These are phyloP conservation scores for Geotrypetes seraphini DNA, from an alignment of 2,797 vertebrate species.

Conservation along the genomic window DNA sequence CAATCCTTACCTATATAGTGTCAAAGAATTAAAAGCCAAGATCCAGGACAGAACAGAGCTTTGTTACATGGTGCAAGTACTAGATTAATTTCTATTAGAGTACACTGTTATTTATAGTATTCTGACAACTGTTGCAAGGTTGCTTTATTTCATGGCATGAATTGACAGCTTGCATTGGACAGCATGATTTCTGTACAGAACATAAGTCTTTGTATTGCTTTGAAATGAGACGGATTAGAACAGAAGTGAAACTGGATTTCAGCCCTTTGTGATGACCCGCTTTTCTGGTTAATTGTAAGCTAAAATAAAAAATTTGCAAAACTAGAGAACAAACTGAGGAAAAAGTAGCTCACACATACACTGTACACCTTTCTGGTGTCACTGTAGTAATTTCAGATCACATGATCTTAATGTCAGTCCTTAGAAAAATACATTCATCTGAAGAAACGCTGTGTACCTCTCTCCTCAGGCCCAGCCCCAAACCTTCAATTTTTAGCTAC, in stretches of 20 bases:
- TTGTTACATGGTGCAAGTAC: conserved; percentile 52
- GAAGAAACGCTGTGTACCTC: too few species aligned
- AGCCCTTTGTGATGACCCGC: conserved; percentile 79
- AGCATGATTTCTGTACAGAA: conserved; percentile 48
- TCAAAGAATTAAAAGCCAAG: conserved; percentile 57
- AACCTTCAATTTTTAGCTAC: too few species aligned
- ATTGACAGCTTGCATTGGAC: conserved; percentile 30
- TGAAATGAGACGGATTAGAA: conserved; percentile 53
- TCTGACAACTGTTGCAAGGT: conserved; percentile 35
- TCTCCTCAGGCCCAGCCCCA: too few species aligned
- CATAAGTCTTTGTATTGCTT: conserved; percentile 60
- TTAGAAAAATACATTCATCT: conserved; percentile 87
- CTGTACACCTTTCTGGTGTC: conserved; percentile 47
- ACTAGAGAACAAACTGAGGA: conserved; percentile 26
- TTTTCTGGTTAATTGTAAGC: conserved; percentile 43
- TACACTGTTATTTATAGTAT: conserved; percentile 58
- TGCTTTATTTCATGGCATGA: conserved; percentile 27
- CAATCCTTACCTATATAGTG: conserved; percentile 59
- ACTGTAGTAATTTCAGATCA: conserved; percentile 52
- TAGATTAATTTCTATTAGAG: conserved; percentile 56
- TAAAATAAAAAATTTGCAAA: conserved; percentile 23
- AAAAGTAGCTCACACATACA: too few species aligned
- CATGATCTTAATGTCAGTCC: conserved; percentile 52
- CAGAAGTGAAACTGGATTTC: conserved; percentile 59
- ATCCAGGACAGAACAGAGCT: conserved; percentile 51